Evolutionary conservation across 2,888 invertebrate genomes (phyloP), one percentile per base, ranked within the genome.

Genomic region (Agrenia bidenticulata): DNA sequence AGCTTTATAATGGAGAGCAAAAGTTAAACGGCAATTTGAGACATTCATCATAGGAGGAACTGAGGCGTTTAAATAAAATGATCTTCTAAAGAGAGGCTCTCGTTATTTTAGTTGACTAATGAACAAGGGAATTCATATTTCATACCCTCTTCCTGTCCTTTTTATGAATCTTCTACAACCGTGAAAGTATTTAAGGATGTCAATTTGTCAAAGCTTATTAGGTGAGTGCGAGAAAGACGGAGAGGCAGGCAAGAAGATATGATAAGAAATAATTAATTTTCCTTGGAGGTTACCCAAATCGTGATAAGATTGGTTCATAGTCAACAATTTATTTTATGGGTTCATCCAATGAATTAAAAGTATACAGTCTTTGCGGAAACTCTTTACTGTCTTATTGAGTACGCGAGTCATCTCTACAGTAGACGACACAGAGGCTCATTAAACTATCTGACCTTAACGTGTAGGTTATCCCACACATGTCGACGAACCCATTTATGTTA

Each of bases 271-370:
- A 45, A 45, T 45, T 45, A 45, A 45, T 45, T 45, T 45, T 15
- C 21, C 7, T 45, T 45, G 45, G 45, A 45, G 45, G n/a, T 21
- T 19, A 19, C 45, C 45, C 45, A 45, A 45, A 45, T 45, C 26
- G 5, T 51, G 51, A 51, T 51, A 51, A 51, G 21, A 51, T 24
- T 15, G 21, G 45, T 11, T 51, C 51, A 21, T 15, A 51, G 51
- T 51, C 51, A 24, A 26, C 51, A 51, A 51, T 51, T 23, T 51
- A 4, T 51, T 51, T 51, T 51, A 51, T 51, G 51, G 23, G 51
- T 51, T 51, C 51, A 51, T 51, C 26, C 19, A 19, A 45, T 45
- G 45, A 45, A 45, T 45, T 9, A 15, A n/a, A 11, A 32, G 5
- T 11, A n/a, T n/a, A 5, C 5, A 45, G 45, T 5, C 15, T 17